Conservation (phyloP, 2,113 vertebrate species). For the Caranx ignobilis region DNA sequence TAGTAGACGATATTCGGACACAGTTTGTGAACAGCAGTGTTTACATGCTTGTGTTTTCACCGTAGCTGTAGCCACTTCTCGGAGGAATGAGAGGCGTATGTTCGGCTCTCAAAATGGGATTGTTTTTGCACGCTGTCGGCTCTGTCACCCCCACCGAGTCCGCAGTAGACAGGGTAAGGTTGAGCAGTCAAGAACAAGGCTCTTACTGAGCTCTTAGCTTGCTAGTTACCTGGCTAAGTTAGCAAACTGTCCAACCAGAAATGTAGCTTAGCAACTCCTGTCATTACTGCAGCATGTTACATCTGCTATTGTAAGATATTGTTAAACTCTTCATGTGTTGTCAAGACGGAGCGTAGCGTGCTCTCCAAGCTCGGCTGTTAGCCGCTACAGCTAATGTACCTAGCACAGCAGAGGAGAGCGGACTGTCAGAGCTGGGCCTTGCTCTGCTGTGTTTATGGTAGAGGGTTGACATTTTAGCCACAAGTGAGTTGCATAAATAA, state of each 20-base stretch:
- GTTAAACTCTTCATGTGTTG: background rate
- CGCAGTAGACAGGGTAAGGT: slow-evolving; percentile 79
- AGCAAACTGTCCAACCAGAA: background rate
- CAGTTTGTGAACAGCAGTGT: slow-evolving; percentile 26
- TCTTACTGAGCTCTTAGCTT: slow-evolving; percentile 15
- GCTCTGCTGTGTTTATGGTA: slow-evolving; percentile 49
- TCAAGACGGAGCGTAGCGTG: slow-evolving; percentile 12
- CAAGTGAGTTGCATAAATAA: slow-evolving; percentile 23
- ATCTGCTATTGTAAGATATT: background rate
- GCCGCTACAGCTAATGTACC: slow-evolving; percentile 36
- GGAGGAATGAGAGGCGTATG: slow-evolving; percentile 74
- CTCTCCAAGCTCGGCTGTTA: slow-evolving; percentile 23
- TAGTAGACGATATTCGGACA: slow-evolving; percentile 37
- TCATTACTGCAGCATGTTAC: accelerated
- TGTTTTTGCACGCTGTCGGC: slow-evolving; percentile 81
- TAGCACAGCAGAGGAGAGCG: slow-evolving; percentile 25
- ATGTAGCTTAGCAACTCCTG: background rate
- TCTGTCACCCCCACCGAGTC: slow-evolving; percentile 79
- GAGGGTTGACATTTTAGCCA: slow-evolving; percentile 42
- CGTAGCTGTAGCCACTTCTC: slow-evolving; percentile 30
- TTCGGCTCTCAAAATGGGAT: slow-evolving; percentile 78
- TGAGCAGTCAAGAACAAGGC: slow-evolving; percentile 40
- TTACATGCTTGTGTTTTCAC: slow-evolving; percentile 40
- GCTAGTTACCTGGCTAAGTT: slow-evolving; percentile 14
- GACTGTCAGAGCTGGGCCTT: slow-evolving; percentile 40